Evolutionary conservation across 2,113 vertebrate species (phyloP).

Genomic region (Bos taurus): ARS-UCD2.0 NC_037331.1:10996501-10997000

Average conservation of each 20-base stretch:
- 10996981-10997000: no score
- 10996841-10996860: no score
- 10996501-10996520: not conserved
- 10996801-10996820: not conserved
- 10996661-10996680: not conserved
- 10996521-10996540: not conserved
- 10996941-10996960: no score
- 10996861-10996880: no score
- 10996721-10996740: not conserved
- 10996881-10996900: no score
- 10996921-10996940: no score
- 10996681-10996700: not conserved
- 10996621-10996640: not conserved
- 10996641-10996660: not conserved
- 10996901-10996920: no score
- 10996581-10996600: not conserved
- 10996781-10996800: not conserved
- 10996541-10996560: not conserved
- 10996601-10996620: not conserved
- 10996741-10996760: not conserved
- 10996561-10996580: not conserved
- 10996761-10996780: not conserved
- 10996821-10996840: no score
- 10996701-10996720: not conserved
- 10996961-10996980: no score